These are phyloP conservation scores for Mesopsocus fuscifrons DNA, from an alignment of 2,888 invertebrate species.

Conservation along the genomic window DNA sequence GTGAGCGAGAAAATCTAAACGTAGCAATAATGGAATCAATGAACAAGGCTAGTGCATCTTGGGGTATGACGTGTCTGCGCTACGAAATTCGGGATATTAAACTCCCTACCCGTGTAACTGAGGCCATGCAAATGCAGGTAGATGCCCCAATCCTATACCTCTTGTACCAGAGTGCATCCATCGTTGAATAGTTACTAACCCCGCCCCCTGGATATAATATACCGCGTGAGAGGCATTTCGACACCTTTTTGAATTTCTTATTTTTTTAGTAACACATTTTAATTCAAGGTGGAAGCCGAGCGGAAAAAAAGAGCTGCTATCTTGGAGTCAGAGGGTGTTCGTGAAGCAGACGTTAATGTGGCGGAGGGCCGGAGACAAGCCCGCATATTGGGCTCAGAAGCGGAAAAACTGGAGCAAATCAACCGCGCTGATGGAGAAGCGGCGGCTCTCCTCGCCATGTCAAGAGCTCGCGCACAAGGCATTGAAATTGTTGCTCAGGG, in stretches of 20 bases:
- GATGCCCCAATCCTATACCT: too few relatives aligned
- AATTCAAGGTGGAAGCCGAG: constrained; percentile 63
- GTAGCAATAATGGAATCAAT: constrained; percentile 87
- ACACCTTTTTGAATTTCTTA: too few relatives aligned
- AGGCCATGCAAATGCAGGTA: constrained; percentile 99
- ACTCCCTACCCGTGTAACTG: constrained; percentile 77
- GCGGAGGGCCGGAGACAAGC: constrained; percentile 90
- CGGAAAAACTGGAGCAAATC: constrained; percentile 81
- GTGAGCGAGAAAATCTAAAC: constrained; percentile 90
- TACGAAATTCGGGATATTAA: constrained; percentile 60
- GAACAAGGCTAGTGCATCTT: constrained; percentile 94
- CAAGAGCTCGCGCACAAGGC: constrained; percentile 74
- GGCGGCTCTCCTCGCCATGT: constrained; percentile 74
- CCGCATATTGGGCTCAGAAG: constrained; percentile 89
- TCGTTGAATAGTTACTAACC: too few relatives aligned
- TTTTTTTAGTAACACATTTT: too few relatives aligned
- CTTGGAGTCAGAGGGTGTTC: constrained; percentile 87
- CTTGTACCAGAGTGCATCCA: too few relatives aligned
- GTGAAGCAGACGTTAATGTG: constrained; percentile 87
- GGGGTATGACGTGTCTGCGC: constrained; percentile 93
- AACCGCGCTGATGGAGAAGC: constrained; percentile 89
- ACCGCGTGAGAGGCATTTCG: too few relatives aligned
- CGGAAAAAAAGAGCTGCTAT: constrained; percentile 90
- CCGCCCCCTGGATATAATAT: too few relatives aligned
- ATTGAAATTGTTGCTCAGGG: constrained; percentile 57